Percentiles rank a stretch among this genome's conserved stretches.
phyloP scores from a whole-genome alignment of 2,888 invertebrate species.

The Allacma fusca region DNA sequence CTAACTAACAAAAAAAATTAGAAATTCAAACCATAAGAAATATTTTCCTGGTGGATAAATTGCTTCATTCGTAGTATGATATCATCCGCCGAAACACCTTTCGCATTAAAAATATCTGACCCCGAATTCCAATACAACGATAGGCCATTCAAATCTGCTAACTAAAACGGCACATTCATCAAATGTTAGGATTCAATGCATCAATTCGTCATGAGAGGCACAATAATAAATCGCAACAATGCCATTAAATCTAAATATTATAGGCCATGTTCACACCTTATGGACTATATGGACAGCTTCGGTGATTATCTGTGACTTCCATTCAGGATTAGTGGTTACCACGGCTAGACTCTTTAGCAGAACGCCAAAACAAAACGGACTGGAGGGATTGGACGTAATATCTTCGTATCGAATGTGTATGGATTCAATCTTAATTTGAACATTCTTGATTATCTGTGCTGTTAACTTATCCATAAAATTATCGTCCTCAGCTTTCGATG shows the following conservation, averaged over 20 bases:
- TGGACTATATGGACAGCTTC: slow-evolving; percentile 85
- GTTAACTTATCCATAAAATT: slow-evolving; percentile 88
- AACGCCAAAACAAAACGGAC: slow-evolving; percentile 86
- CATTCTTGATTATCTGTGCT: slow-evolving; percentile 90
- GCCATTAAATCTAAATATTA: no score
- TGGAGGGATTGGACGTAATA: slow-evolving; percentile 75
- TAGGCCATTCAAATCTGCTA: slow-evolving; percentile 81
- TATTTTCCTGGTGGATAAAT: slow-evolving; percentile 65
- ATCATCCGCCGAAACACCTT: slow-evolving; percentile 62
- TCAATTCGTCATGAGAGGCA: no score
- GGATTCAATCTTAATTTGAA: slow-evolving; percentile 86
- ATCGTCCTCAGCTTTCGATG: slow-evolving; percentile 69
- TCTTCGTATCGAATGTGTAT: slow-evolving; percentile 94
- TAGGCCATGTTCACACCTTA: no score
- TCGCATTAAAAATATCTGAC: slow-evolving; percentile 64
- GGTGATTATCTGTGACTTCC: slow-evolving; percentile 79
- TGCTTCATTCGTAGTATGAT: slow-evolving; percentile 69
- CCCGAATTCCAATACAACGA: slow-evolving; percentile 88
- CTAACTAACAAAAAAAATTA: no score
- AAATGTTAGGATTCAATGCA: not conserved
- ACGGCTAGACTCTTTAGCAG: slow-evolving; percentile 86
- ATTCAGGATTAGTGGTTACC: slow-evolving; percentile 88
- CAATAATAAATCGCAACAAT: no score
- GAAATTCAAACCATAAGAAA: slow-evolving; percentile 51
- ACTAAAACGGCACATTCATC: slow-evolving; percentile 70